Evolutionary conservation across 2,113 vertebrate genomes (phyloP), one percentile per base, ranked within the genome.

Genomic region (Oncorhynchus clarkii): DNA sequence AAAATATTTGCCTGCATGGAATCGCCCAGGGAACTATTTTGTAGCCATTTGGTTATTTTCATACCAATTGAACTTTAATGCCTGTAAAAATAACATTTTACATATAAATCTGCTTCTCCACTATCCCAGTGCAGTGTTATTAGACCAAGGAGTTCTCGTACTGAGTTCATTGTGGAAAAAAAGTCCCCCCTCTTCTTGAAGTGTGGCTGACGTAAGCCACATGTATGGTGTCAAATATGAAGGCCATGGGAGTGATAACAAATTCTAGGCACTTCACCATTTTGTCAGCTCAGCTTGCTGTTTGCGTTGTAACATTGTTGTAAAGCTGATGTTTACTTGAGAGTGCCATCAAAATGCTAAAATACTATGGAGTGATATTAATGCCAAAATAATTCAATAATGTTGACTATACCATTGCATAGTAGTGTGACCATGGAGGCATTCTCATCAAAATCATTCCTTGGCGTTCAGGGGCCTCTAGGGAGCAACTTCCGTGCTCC

Each of bases 1-100:
- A 45, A 11, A 45, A 11, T 39, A 45, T 45, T 9, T 45, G 39
- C 39, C 11, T 9, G 39, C 39, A 11, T 45, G 39, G 39, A 45
- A 45, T 45, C 9, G 2, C 39, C 57, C 67, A 72, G 71, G 71
- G 12, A 75, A 27, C 60, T 34, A 13, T 72, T 29, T 49, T 34
- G 54, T 77, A 75, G 76, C 66, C 81, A 88, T 87, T 86, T 88
- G 85, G 74, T 80, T 85, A 29, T 18, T 85, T 75, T 82, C 76
- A 74, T 49, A 70, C 70, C 79, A 64, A 70, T 26, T 81, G n/a
- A 79, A 81, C 77, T 72, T 65, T 80, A 87, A 74, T 74, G 29
- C 45, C 77, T 69, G 71, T 88, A 82, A 88, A 88, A 76, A 76
- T 79, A 70, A 11, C 6, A 65, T 51, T 73, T 85, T 83, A 49